Percentiles rank a stretch among this genome's conserved stretches.
Conservation (phyloP, 37 sponge, comb jelly and placozoan genomes). For the Cliona cf. orientalis region DNA sequence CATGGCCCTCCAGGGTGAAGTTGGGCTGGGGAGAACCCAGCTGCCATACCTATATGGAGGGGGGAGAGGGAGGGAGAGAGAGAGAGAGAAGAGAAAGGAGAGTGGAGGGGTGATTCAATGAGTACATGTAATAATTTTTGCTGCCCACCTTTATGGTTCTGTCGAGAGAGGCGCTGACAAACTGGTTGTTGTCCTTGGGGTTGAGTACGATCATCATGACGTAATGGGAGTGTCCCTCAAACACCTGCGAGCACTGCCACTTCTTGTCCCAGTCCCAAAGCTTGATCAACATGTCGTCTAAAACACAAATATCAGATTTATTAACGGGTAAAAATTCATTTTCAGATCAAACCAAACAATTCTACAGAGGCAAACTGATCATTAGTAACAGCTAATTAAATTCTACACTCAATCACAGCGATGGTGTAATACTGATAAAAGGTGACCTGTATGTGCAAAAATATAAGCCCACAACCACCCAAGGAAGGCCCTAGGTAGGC, state of each 20-base stretch:
- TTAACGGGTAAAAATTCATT: background rate
- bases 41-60: slow-evolving; percentile 88
- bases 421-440: no score
- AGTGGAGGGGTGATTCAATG: slow-evolving; percentile 4
- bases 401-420: no score
- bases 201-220: slow-evolving; percentile 99
- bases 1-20: slow-evolving; percentile 98
- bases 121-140: no score
- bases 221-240: slow-evolving; percentile 98
- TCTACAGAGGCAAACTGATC: no score
- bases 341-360: background rate
- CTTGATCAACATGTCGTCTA: slow-evolving; percentile 97
- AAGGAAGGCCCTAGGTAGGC: no score
- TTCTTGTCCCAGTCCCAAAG: slow-evolving; percentile 99
- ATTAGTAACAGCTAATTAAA: no score
- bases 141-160: slow-evolving; percentile 84
- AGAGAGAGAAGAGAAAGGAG: background rate
- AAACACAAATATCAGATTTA: no score
- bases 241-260: slow-evolving; percentile 90
- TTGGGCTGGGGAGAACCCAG: slow-evolving; percentile 92
- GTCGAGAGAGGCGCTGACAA: slow-evolving; percentile 96
- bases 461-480: no score
- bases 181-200: slow-evolving; percentile 99
- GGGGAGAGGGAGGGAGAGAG: background rate
- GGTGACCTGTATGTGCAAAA: no score